Base-by-base conservation (phyloP, 1,140 invertebrate species). In the Lepidurus packardi region DNA sequence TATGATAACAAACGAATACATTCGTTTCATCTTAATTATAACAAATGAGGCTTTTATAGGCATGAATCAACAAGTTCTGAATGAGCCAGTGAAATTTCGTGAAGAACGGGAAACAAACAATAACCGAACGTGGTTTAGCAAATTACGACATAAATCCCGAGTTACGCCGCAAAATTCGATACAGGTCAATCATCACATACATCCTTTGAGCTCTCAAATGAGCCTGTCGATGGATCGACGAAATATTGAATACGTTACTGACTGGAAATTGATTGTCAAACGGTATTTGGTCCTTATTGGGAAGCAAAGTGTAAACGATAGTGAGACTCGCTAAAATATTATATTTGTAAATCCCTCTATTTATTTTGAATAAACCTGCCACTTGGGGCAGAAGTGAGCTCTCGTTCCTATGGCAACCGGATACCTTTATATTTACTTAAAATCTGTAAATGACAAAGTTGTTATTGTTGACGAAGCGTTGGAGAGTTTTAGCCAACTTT, bases 1-100 rank as follows among this genome's bases (percentile, higher is more conserved):
- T 91, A 85, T 75, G 43, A 42, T 77, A 11, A 34, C 34, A 47
- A n/a, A 21, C 6, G 24, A 79, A 44, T n/a, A 34, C 34, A 34
- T 34, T 34, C 7, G 0, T 11, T 77, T 7, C 7, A 77, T 25
- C 8, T 24, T 24, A 7, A 21, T 13, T 7, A 7, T 53, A 47
- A 77, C 6, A 24, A 45, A 42, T 77, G 5, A 45, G n/a, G 11
- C 34, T 21, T 34, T 24, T 13, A 42, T 43, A 79, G 78, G 44
- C 6, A 53, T 10, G 41, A 73, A 47, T 45, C 74, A 76, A 45
- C 21, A 25, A 9, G n/a, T 45, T 21, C 73, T 73, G n/a, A 45
- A 73, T 53, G 73, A 80, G 74, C 45, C 43, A 8, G n/a, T 79
- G 43, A 73, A 78, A 34, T 25, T 24, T 13, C 44, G 43, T 6